Conservation (phyloP, 2,888 invertebrate genomes). For the Fragum sueziense region DNA sequence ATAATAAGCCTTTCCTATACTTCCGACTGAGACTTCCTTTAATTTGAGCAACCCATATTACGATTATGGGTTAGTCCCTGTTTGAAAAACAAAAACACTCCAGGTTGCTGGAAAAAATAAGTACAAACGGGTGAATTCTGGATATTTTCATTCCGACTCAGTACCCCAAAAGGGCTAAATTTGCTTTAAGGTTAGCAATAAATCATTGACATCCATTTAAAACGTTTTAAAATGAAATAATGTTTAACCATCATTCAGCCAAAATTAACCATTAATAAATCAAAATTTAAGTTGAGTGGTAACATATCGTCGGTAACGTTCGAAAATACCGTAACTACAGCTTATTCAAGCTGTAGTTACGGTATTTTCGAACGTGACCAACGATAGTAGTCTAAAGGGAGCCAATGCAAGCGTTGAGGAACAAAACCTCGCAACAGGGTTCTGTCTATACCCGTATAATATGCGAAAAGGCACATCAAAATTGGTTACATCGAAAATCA, state of each 20-base stretch:
- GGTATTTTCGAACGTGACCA: too few relatives aligned
- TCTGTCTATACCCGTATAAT: conserved; percentile 2
- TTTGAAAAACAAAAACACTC: too few relatives aligned
- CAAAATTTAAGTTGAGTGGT: conserved; percentile 3
- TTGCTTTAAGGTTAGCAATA: background rate
- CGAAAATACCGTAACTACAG: too few relatives aligned
- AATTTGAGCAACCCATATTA: too few relatives aligned
- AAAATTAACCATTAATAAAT: conserved; percentile 11
- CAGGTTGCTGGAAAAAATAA: too few relatives aligned
- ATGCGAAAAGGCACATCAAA: too few relatives aligned
- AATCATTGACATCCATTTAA: conserved; percentile 11
- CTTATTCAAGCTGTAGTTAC: too few relatives aligned
- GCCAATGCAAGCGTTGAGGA: conserved; percentile 8
- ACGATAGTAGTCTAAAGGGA: conserved; percentile 7
- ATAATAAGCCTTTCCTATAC: too few relatives aligned
- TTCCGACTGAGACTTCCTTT: too few relatives aligned
- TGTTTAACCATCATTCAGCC: conserved; percentile 5
- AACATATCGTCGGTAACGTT: background rate
- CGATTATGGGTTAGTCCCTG: too few relatives aligned
- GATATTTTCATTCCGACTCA: background rate
- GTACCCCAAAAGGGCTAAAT: background rate
- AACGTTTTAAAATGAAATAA: conserved; percentile 19
- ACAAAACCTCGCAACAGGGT: conserved; percentile 3
- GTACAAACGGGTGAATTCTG: too few relatives aligned
- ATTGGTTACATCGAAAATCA: too few relatives aligned